Base-by-base conservation (phyloP, 1,140 invertebrate species). In the Thalassaphorura encarpata region DNA sequence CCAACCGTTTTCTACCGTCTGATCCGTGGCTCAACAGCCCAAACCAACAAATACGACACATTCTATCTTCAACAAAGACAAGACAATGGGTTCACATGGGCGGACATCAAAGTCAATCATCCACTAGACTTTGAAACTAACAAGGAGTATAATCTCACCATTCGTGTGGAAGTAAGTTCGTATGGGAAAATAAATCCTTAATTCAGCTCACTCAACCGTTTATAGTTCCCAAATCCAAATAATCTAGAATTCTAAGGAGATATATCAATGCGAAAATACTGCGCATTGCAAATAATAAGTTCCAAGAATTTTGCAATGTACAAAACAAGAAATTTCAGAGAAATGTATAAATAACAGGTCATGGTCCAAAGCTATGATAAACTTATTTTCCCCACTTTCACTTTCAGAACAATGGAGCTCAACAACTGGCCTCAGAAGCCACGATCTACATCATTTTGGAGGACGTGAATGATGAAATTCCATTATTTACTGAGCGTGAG, bases 91-190 rank as follows among this genome's bases (percentile, higher is more conserved):
- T 85, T 85, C 62, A 92, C 88, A 61, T 94, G 89, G 61, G 61
- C 57, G 24, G 54, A 63, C 27, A 60, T 60, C 16, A 60, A 93
- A 78, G 89, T 95, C 58, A 94, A 96, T 76, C 89, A 94, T 77
- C 89, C 88, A 16, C 73, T 96, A 62, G 91, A 96, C 73, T 96
- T 89, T 70, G 91, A 95, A 71, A 88, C 82, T 64, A 92, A 94
- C 70, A 90, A 90, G 73, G 89, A 94, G 71, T 96, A 95, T 70
- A 95, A 94, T 78, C 75, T 96, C 54, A 96, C 91, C 4, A 89
- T 96, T 70, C 82, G 91, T 71, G 91, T 94, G 40, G 90, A 93
- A 83, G 89, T 93, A 74, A 77, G 78, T 74, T 41, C 33, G 33
- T 36, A 11, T n/a, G 33, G 43, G 43, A 11, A 36, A 36, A 36